phyloP scores from a whole-genome alignment of 2,797 vertebrate genomes.

The Uromys caudimaculatus region DNA sequence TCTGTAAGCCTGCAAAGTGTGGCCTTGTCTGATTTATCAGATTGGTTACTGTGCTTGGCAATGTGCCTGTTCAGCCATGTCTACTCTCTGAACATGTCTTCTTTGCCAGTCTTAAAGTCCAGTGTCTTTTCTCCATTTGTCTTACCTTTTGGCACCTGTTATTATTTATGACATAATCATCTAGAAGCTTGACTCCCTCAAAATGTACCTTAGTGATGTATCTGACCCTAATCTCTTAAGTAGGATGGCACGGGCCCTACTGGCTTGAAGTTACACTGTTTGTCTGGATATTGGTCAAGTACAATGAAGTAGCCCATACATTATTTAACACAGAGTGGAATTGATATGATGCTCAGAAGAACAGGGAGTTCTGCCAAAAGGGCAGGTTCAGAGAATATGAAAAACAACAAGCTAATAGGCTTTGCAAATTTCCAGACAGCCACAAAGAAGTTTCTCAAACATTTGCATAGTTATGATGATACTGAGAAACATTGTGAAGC shows the following conservation, averaged over 20 bases:
- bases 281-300: neutral
- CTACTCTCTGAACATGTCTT: conserved; percentile 10
- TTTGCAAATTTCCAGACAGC: neutral
- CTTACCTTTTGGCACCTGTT: conserved; percentile 1
- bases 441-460: neutral
- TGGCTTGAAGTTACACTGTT: neutral
- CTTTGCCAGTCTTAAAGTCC: neutral
- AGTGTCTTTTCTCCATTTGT: conserved; percentile 21
- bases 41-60: neutral
- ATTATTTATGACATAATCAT: conserved; percentile 9
- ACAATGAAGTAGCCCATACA: neutral
- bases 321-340: neutral
- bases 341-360: neutral
- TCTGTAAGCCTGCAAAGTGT: neutral
- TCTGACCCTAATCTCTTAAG: neutral
- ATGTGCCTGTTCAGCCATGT: neutral
- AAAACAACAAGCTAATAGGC: neutral
- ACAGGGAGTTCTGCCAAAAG: neutral
- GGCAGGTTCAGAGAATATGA: neutral
- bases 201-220: neutral
- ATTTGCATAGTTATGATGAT: neutral
- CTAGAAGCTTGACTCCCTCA: conserved; percentile 21
- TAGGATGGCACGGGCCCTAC: neutral
- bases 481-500: neutral
- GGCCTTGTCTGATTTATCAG: neutral